phyloP scores from a whole-genome alignment of 2,113 vertebrate genomes.

The Scophthalmus maximus region DNA sequence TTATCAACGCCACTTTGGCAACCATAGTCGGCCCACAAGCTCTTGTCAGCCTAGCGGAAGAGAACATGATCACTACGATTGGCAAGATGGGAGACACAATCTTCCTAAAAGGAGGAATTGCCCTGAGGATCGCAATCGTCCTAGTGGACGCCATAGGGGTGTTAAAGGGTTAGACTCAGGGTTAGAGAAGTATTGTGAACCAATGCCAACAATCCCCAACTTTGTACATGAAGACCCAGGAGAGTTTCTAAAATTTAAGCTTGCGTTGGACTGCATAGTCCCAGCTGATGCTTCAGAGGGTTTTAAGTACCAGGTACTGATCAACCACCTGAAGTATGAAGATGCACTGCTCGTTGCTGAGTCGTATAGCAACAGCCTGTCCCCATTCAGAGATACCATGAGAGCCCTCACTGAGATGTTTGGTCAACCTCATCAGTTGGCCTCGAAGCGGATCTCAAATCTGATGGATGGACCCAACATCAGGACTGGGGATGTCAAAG shows the following conservation, averaged over 20 bases:
- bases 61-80: neutral
- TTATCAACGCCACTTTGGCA: too few species aligned
- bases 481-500: constrained; percentile 1
- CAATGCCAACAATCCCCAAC: neutral
- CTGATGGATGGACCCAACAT: constrained; percentile 1
- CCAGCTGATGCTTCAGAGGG: neutral
- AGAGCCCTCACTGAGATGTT: constrained; percentile 2
- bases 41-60: too few species aligned
- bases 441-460: neutral
- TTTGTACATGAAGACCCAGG: neutral
- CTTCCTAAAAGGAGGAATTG: too few species aligned
- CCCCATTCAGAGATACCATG: neutral
- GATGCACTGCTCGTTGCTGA: neutral
- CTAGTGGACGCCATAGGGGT: neutral
- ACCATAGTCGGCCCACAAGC: too few species aligned
- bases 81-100: too few species aligned
- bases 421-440: neutral
- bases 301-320: constrained; percentile 1
- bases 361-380: neutral
- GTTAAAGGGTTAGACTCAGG: too few species aligned
- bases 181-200: neutral
- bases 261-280: neutral
- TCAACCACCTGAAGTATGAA: neutral
- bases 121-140: neutral
- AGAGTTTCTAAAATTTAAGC: neutral